A percentile compares a stretch with the other conserved stretches of the same genome.
These are phyloP conservation scores for Eudyptes chrysolophus DNA, from an alignment of 2,113 vertebrate species.

Conservation along the genomic window DNA sequence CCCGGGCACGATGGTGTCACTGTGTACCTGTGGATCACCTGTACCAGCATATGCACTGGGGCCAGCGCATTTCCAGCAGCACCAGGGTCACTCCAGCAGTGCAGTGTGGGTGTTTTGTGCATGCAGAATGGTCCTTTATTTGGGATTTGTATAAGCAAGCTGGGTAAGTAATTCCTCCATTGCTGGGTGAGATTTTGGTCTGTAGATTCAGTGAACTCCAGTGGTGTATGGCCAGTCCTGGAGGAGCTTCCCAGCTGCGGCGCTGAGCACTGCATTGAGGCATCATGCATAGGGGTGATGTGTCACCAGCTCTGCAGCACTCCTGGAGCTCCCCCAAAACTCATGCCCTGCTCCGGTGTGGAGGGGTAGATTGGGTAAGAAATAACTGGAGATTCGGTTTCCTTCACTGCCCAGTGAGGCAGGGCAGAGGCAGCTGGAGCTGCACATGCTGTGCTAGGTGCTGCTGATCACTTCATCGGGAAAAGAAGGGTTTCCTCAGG, in stretches of 20 bases:
- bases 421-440: background rate
- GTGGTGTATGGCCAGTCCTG: background rate
- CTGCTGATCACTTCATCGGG: accelerated
- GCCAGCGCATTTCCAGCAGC: background rate
- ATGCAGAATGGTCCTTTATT: accelerated
- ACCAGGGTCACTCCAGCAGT: background rate
- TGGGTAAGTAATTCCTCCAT: background rate
- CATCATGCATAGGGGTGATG: accelerated
- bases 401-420: accelerated
- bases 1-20: background rate
- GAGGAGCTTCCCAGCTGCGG: background rate
- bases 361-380: background rate
- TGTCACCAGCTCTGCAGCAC: background rate
- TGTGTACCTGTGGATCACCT: accelerated
- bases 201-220: background rate
- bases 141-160: background rate
- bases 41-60: background rate
- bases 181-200: background rate
- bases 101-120: background rate
- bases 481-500: background rate
- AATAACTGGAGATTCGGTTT: accelerated
- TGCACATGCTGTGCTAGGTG: background rate
- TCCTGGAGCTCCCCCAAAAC: accelerated
- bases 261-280: background rate
- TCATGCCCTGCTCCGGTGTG: accelerated